Evolutionary conservation across 2,888 invertebrate genomes (phyloP).

Genomic region (Lepidonotus clava): DNA sequence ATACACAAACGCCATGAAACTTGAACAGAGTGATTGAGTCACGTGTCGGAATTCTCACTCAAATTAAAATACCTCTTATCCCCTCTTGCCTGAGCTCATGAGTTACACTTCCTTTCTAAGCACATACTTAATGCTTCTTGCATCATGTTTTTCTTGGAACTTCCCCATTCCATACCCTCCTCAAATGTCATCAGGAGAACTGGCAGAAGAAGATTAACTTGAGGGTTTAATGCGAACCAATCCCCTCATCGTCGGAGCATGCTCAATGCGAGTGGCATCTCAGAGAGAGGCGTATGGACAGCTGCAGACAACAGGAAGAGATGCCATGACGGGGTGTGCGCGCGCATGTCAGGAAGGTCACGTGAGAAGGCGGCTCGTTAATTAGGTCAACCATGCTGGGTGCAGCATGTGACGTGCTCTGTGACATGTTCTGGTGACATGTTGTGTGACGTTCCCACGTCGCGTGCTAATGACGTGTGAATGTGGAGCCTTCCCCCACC

Average conservation of each 20-base stretch:
- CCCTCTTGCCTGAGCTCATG: too few species aligned
- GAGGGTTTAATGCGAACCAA: not conserved
- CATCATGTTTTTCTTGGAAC: too few species aligned
- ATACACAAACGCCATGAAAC: too few species aligned
- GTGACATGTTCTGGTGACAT: not conserved
- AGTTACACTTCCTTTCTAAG: too few species aligned
- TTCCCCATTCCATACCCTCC: too few species aligned
- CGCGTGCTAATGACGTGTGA: not conserved
- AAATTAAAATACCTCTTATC: too few species aligned
- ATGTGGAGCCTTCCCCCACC: too few species aligned
- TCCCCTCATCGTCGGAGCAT: not conserved
- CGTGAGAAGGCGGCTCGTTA: not conserved
- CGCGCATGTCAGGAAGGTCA: not conserved
- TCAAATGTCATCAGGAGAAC: too few species aligned
- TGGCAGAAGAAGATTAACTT: not conserved
- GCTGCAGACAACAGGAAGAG: conserved; percentile 10
- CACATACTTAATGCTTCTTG: too few species aligned
- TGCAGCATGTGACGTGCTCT: not conserved
- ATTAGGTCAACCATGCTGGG: conserved; percentile 5
- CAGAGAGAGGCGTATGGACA: not conserved
- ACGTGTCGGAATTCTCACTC: too few species aligned
- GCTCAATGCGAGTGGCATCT: not conserved
- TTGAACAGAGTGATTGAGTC: too few species aligned
- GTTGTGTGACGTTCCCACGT: not conserved
- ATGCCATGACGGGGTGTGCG: not conserved